A percentile compares a stretch with the other conserved stretches of the same genome.
These are phyloP conservation scores for Leucophenga maculata DNA, from an alignment of 2,888 invertebrate species.

Conservation along the genomic window DNA sequence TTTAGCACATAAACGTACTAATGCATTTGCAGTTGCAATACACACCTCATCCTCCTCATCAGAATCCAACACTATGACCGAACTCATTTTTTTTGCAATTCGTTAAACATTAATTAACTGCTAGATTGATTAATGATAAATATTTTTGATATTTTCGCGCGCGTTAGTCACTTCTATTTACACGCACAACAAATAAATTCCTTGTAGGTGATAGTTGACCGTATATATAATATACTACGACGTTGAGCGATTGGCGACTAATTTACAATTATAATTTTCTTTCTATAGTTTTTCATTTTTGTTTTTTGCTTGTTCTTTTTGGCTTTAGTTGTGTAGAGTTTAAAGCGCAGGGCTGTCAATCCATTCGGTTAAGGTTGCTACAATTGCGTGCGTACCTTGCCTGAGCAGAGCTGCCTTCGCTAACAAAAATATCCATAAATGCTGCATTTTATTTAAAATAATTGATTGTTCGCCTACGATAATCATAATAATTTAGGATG, in stretches of 20 bases:
- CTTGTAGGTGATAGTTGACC: neutral
- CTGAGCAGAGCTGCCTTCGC: too few species aligned
- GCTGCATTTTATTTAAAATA: too few species aligned
- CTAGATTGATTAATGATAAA: constrained; percentile 24
- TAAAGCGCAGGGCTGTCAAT: neutral
- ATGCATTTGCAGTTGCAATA: too few species aligned
- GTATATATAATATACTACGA: neutral
- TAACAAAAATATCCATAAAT: too few species aligned
- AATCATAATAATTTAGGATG: too few species aligned
- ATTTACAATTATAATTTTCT: too few species aligned
- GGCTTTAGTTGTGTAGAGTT: neutral
- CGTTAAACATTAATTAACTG: constrained; percentile 19
- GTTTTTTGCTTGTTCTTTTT: neutral
- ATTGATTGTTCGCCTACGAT: too few species aligned
- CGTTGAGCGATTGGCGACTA: too few species aligned
- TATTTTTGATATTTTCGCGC: too few species aligned
- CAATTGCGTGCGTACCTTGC: neutral
- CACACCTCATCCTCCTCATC: constrained; percentile 70
- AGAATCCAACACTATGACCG: constrained; percentile 70
- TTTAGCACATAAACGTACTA: too few species aligned
- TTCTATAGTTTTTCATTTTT: constrained; percentile 5
- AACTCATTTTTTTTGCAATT: constrained; percentile 55
- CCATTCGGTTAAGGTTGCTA: neutral
- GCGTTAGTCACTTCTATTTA: too few species aligned
- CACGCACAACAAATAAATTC: neutral